Base-by-base conservation (phyloP, 2,888 invertebrate species). In the Druceiella hillmani region DNA sequence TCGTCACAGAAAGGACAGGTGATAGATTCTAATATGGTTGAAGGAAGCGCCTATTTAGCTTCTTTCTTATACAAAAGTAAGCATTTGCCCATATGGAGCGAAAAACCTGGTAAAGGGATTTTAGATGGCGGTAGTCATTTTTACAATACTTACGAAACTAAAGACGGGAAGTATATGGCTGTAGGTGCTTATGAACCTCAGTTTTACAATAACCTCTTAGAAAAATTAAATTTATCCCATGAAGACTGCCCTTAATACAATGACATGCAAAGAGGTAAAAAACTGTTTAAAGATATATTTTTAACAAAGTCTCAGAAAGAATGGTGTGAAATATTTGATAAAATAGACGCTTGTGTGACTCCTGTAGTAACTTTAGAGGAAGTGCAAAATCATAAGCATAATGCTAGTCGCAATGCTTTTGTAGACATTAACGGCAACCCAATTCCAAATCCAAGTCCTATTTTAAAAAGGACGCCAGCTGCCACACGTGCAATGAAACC, bases 141-240 rank as follows among this genome's bases (percentile, higher is more conserved):
- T 62, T 98, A 98, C 61, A 81, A 86, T 45, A 87, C 87, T 0
- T 97, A 94, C 56, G 75, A 85, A 70, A 97, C 97, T 0, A 86
- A 87, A 64, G 99, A 99, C 69, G 83, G 79, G 0, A 85, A 88
- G 59, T 94, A 78, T 61, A 86, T 99, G 83, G 84, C 94, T 4
- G 91, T 98, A n/a, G 99, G 92, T 15, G 85, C 95, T 2, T 44
- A 99, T 30, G 99, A 99, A 59, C 87, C 89, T 1, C 81, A 93
- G 59, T 99, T 99, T 66, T 97, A 91, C 62, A 55, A 64, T 2
- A 58, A 75, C 30, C 68, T 99, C 7, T 59, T 94, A n/a, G 61
- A 81, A 52, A 85, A 79, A 9, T 65, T 92, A 30, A 66, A 72
- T n/a, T 53, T 89, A 17, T 56, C 66, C 5, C 63, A 73, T 26